Percentiles rank a stretch among this genome's conserved stretches.
These are phyloP conservation scores for Trachelus troglodyta DNA, from an alignment of 2,888 invertebrate species.

Conservation along the genomic window DNA sequence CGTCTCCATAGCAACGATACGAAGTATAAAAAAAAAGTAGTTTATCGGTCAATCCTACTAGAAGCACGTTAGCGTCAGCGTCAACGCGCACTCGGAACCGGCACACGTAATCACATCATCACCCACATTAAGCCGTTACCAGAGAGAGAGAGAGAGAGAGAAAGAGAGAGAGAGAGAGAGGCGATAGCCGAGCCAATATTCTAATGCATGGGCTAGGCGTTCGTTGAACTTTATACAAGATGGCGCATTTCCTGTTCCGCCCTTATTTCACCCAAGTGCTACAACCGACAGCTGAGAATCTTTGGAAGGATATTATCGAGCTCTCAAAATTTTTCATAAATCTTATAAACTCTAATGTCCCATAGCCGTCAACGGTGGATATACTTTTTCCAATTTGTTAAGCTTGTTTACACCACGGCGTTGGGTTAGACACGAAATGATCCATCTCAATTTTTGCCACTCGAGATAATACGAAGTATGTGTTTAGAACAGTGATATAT, in stretches of 20 bases:
- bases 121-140: conserved; percentile 46
- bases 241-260: conserved; percentile 38
- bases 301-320: neutral
- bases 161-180: conserved; percentile 31
- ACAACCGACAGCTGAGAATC: neutral
- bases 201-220: conserved; percentile 57
- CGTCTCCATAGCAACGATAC: neutral
- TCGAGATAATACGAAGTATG: neutral
- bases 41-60: neutral
- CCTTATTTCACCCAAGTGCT: neutral
- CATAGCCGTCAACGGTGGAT: neutral
- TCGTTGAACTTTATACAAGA: conserved; percentile 50
- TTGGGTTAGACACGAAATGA: neutral
- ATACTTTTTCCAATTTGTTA: neutral
- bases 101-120: conserved; percentile 40
- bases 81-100: neutral
- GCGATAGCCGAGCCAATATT: conserved; percentile 54
- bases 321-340: neutral
- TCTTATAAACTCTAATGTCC: neutral
- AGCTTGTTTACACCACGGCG: neutral
- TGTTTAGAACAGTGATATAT: neutral
- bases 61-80: neutral
- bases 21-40: neutral
- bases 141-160: conserved; percentile 12
- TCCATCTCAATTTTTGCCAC: neutral